phyloP scores from a whole-genome alignment of 2,797 vertebrate species.

The Rachycentron canadum region DNA sequence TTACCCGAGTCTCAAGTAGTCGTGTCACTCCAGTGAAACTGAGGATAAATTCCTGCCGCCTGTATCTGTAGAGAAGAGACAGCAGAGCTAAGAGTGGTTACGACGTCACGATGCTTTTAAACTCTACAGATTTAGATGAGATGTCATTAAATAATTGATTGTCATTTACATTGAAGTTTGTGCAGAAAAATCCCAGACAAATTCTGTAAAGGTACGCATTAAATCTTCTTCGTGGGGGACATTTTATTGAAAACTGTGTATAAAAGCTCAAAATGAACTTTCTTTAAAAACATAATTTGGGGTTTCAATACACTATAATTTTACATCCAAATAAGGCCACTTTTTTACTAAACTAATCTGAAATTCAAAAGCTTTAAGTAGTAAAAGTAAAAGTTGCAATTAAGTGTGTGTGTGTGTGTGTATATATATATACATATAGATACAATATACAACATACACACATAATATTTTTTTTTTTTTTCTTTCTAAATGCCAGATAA shows the following conservation, averaged over 20 bases:
- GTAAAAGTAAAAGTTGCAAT: not conserved
- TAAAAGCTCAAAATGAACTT: no score
- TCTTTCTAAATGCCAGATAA: no score
- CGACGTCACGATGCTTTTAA: not conserved
- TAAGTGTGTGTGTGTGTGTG: no score
- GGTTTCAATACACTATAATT: not conserved
- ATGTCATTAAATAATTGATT: not conserved
- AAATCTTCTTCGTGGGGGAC: not conserved
- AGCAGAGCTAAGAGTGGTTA: not conserved
- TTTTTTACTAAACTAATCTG: not conserved
- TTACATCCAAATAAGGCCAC: not conserved
- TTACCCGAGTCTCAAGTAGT: not conserved
- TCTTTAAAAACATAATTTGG: not conserved
- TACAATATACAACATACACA: no score
- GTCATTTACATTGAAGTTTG: not conserved
- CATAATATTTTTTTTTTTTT: no score
- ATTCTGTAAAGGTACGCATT: not conserved
- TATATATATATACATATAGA: no score
- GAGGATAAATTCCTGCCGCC: not conserved
- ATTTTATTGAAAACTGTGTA: no score
- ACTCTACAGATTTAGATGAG: not conserved
- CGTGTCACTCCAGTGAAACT: not conserved
- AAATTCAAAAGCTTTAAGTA: not conserved
- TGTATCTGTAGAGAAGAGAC: no score
- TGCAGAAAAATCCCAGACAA: not conserved